phyloP scores from a whole-genome alignment of 1,140 invertebrate genomes.

The Episyrphus balteatus region DNA sequence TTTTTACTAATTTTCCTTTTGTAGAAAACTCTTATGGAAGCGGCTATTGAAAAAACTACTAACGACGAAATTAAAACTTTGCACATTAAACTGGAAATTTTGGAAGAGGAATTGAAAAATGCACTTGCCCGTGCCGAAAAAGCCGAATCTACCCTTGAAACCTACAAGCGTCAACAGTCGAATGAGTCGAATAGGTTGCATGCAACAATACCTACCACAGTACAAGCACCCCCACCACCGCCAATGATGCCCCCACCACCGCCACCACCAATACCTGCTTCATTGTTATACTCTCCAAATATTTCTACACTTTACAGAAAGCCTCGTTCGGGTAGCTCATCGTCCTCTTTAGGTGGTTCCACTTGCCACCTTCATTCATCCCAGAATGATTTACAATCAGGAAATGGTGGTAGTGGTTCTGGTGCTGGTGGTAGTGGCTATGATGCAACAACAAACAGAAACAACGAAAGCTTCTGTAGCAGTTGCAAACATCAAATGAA shows the following conservation, averaged over 20 bases:
- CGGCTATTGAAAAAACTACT: conserved; percentile 35
- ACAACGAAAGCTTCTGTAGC: too few species aligned
- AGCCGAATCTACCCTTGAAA: conserved; percentile 26
- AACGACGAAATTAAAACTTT: conserved; percentile 37
- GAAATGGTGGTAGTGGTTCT: conserved; percentile 7
- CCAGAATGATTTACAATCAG: conserved; percentile 20
- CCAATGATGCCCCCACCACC: conserved; percentile 6
- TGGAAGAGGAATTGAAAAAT: conserved; percentile 29
- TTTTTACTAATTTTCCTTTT: conserved; percentile 16
- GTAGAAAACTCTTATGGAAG: conserved; percentile 35
- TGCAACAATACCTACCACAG: conserved; percentile 10
- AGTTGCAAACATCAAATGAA: not conserved
- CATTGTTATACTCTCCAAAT: too few species aligned
- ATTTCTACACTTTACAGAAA: too few species aligned
- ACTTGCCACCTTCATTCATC: conserved; percentile 18
- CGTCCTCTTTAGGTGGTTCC: too few species aligned
- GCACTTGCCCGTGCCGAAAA: conserved; percentile 22
- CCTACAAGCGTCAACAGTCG: conserved; percentile 4
- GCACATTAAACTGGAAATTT: conserved; percentile 34
- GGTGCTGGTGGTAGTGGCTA: too few species aligned
- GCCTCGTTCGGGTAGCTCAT: too few species aligned
- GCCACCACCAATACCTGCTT: conserved; percentile 12
- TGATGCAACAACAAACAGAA: too few species aligned
- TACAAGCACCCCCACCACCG: not conserved
- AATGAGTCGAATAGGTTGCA: not conserved